These are phyloP conservation scores for Musca domestica DNA, from an alignment of 1,140 invertebrate genomes.

Conservation along the genomic window DNA sequence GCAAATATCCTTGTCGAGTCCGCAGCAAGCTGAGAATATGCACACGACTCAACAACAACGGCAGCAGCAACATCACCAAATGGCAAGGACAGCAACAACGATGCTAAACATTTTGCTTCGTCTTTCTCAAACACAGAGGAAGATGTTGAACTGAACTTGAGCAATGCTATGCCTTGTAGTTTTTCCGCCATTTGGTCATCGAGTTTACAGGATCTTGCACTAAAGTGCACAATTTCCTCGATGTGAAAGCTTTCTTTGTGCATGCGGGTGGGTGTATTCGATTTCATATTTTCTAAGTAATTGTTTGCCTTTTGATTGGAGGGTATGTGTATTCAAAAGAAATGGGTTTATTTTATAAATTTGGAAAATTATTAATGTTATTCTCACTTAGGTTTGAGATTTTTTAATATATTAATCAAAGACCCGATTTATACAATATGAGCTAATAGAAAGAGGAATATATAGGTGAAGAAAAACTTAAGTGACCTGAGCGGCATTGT, in stretches of 20 bases:
- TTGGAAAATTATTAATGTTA: too few species aligned
- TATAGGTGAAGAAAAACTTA: too few species aligned
- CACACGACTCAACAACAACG: background rate
- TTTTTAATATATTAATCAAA: too few species aligned
- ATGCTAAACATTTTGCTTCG: background rate
- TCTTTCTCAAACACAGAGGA: background rate
- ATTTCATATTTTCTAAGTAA: background rate
- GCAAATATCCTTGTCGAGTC: background rate
- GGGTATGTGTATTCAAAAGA: too few species aligned
- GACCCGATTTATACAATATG: too few species aligned
- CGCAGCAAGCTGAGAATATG: too few species aligned
- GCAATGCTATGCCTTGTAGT: background rate
- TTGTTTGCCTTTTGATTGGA: constrained; percentile 13
- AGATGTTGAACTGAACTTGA: too few species aligned
- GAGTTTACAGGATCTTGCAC: background rate
- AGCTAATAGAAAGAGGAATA: too few species aligned
- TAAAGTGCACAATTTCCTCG: background rate
- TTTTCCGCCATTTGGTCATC: background rate
- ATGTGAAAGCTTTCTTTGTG: background rate
- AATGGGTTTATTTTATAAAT: too few species aligned
- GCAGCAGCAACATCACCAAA: background rate
- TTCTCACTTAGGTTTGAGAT: too few species aligned
- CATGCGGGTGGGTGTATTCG: background rate
- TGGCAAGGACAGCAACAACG: background rate
- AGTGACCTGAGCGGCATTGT: too few species aligned